These are phyloP conservation scores for Bubo scandiacus DNA, from an alignment of 2,113 vertebrate species.

Conservation along the genomic window DNA sequence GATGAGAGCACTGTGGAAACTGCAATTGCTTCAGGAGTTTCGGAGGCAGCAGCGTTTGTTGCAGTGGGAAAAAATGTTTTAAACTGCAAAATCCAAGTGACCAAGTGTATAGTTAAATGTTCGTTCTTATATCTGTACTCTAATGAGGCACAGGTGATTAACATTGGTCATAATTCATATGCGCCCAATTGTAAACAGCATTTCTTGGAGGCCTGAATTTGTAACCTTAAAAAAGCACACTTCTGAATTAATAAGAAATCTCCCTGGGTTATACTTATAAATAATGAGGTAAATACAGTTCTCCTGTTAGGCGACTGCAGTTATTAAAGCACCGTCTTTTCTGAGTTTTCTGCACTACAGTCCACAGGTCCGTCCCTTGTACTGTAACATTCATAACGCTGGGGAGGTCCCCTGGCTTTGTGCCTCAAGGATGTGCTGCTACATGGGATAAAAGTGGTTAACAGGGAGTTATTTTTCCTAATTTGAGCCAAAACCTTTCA, in stretches of 20 bases:
- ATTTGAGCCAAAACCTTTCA: neutral
- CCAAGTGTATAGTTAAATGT: too few species aligned
- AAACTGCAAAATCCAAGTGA: neutral
- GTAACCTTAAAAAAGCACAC: neutral
- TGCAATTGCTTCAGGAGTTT: rapidly evolving
- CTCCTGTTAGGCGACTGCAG: too few species aligned
- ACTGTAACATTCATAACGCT: too few species aligned
- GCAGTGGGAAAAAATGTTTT: neutral
- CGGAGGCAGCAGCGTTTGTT: neutral
- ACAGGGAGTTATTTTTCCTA: neutral
- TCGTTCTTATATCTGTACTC: neutral
- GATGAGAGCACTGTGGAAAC: neutral
- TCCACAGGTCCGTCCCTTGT: neutral
- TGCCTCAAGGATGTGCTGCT: neutral
- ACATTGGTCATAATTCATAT: neutral
- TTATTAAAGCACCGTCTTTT: neutral
- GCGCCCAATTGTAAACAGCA: rapidly evolving
- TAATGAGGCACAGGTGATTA: neutral
- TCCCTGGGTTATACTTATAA: neutral
- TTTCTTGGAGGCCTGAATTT: neutral
- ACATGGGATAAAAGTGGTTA: neutral
- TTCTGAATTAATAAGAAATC: neutral
- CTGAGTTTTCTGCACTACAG: neutral
- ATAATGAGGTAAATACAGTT: neutral
- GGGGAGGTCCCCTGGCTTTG: neutral